phyloP scores from a whole-genome alignment of 1,140 invertebrate genomes.

The Leptonema lineaticorne region DNA sequence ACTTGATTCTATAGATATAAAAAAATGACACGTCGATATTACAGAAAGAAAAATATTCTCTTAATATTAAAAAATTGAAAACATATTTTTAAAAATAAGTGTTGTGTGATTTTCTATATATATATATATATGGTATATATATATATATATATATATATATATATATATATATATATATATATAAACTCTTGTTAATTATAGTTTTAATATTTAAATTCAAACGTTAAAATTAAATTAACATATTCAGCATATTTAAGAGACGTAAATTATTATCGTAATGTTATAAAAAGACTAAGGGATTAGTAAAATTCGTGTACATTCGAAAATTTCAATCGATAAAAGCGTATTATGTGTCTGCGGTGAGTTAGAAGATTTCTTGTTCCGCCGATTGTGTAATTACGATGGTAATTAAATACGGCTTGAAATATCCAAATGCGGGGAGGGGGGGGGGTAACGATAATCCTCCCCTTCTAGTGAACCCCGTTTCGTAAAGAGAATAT shows the following conservation, averaged over 20 bases:
- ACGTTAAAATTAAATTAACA: too few species aligned
- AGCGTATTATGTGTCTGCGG: too few species aligned
- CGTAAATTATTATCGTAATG: background rate
- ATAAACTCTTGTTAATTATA: background rate
- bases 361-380: background rate
- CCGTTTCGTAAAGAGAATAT: constrained; percentile 3
- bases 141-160: too few species aligned
- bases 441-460: constrained; percentile 7
- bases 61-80: too few species aligned
- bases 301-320: background rate
- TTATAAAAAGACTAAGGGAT: background rate
- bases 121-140: too few species aligned
- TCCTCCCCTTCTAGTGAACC: background rate
- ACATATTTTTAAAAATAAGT: too few species aligned
- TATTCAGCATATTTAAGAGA: background rate
- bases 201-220: background rate
- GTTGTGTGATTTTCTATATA: too few species aligned
- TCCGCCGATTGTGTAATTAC: constrained; percentile 2
- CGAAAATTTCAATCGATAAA: too few species aligned
- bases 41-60: too few species aligned
- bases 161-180: background rate
- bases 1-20: too few species aligned
- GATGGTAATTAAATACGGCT: constrained; percentile 5
- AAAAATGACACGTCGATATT: too few species aligned
- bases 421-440: background rate